Conservation (phyloP, 2,888 invertebrate genomes). For the Pycnomerus fuliginosus region DNA sequence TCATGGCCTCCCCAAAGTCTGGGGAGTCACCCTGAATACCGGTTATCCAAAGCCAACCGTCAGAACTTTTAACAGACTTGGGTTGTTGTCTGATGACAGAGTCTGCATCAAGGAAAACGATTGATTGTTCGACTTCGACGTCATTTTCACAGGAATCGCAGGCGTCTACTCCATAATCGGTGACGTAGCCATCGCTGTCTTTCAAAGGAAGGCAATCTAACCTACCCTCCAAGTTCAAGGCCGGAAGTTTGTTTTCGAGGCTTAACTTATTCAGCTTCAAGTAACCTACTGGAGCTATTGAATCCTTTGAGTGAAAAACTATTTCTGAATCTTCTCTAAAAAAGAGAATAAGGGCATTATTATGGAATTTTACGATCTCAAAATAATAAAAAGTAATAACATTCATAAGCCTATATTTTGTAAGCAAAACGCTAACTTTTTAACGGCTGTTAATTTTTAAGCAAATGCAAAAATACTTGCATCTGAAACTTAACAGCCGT, state of each 20-base stretch:
- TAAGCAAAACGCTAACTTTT: too few relatives aligned
- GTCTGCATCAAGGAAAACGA: neutral
- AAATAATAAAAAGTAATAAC: too few relatives aligned
- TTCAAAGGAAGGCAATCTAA: conserved; percentile 47
- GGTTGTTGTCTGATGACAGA: conserved; percentile 26
- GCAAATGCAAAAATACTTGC: too few relatives aligned
- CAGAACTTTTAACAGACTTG: conserved; percentile 46
- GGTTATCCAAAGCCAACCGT: conserved; percentile 84
- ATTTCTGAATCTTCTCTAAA: conserved; percentile 81
- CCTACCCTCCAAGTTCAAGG: conserved; percentile 43
- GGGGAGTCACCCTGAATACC: conserved; percentile 72
- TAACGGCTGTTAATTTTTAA: too few relatives aligned
- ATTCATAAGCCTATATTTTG: too few relatives aligned
- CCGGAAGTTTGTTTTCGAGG: conserved; percentile 66
- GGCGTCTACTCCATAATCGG: conserved; percentile 49
- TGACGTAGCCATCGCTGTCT: conserved; percentile 48
- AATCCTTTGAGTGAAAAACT: conserved; percentile 87
- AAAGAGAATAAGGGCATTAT: too few relatives aligned
- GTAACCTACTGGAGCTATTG: conserved; percentile 93
- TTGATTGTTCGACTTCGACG: conserved; percentile 7
- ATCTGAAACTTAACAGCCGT: too few relatives aligned
- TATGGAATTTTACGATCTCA: too few relatives aligned
- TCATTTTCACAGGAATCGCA: conserved; percentile 33
- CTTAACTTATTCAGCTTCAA: conserved; percentile 83
- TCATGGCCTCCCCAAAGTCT: conserved; percentile 66